Evolutionary conservation across 2,113 vertebrate species (phyloP).

Genomic region (Toxotes jaculatrix): DNA sequence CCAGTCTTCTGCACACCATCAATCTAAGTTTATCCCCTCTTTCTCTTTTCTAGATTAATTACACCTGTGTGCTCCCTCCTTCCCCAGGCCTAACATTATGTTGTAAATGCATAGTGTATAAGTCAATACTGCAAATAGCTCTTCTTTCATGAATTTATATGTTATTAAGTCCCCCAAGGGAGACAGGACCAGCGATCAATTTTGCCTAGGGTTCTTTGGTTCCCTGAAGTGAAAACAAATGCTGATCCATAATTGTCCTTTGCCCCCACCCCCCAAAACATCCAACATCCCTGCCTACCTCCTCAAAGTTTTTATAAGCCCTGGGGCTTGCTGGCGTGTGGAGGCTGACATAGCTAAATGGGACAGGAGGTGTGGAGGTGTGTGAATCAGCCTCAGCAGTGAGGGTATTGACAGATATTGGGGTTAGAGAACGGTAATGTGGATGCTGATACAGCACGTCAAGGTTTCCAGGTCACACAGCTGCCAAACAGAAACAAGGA

Average conservation of each 20-base stretch:
- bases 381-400: conserved; percentile 66
- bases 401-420: conserved; percentile 76
- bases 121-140: conserved; percentile 85
- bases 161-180: conserved; percentile 81
- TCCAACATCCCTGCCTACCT: conserved; percentile 28
- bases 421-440: conserved; percentile 75
- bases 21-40: conserved; percentile 73
- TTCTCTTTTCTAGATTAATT: conserved; percentile 81
- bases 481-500: conserved; percentile 69
- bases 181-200: conserved; percentile 76
- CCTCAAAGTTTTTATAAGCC: conserved; percentile 73
- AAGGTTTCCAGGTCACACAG: conserved; percentile 71
- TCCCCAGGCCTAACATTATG: conserved; percentile 81
- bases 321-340: conserved; percentile 55
- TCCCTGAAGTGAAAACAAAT: conserved; percentile 84
- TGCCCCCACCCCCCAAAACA: conserved; percentile 31
- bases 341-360: conserved; percentile 72
- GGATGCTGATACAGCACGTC: conserved; percentile 75
- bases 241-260: conserved; percentile 84
- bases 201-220: conserved; percentile 73
- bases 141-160: conserved; percentile 85
- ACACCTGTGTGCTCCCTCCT: conserved; percentile 71
- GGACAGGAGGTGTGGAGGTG: conserved; percentile 45
- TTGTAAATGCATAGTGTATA: conserved; percentile 85
- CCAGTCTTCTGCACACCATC: conserved; percentile 63